These are phyloP conservation scores for Thripadectes ignobilis DNA, from an alignment of 2,797 vertebrate species.

Conservation along the genomic window DNA sequence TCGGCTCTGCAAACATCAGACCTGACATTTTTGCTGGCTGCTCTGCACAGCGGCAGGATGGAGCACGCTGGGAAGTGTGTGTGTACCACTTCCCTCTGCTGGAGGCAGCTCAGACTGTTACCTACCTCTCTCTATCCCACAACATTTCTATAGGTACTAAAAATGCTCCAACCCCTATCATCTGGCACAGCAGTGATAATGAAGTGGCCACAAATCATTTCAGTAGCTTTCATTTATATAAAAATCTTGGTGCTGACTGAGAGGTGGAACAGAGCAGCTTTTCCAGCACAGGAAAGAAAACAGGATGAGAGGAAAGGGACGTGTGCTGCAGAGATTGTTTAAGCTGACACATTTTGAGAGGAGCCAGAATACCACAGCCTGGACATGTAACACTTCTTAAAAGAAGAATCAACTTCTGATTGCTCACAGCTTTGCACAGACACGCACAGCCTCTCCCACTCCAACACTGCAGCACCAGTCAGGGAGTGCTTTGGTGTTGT, in stretches of 20 bases:
- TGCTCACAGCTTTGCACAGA: not conserved
- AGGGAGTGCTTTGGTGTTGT: not conserved
- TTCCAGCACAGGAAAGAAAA: not conserved
- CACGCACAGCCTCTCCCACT: not conserved
- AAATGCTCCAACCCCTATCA: not conserved
- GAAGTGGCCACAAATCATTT: not conserved
- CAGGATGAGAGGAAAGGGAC: not conserved
- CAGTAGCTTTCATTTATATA: not conserved
- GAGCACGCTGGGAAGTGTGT: not conserved
- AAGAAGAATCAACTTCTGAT: slow-evolving; percentile 25
- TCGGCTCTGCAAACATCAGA: not conserved
- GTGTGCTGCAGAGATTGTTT: not conserved
- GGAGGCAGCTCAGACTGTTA: slow-evolving; percentile 60
- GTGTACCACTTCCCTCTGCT: slow-evolving; percentile 63
- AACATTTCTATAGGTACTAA: not conserved
- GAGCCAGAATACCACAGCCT: slow-evolving; percentile 1
- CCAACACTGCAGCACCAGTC: not conserved
- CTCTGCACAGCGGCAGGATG: not conserved
- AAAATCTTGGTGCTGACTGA: not conserved
- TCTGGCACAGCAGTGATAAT: not conserved
- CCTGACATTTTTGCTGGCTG: not conserved
- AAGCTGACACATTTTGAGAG: not conserved
- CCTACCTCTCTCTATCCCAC: not conserved
- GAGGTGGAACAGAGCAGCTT: not conserved
- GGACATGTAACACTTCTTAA: slow-evolving; percentile 17